phyloP scores from a whole-genome alignment of 1,140 invertebrate genomes.

The Drosophila kanapiae region DNA sequence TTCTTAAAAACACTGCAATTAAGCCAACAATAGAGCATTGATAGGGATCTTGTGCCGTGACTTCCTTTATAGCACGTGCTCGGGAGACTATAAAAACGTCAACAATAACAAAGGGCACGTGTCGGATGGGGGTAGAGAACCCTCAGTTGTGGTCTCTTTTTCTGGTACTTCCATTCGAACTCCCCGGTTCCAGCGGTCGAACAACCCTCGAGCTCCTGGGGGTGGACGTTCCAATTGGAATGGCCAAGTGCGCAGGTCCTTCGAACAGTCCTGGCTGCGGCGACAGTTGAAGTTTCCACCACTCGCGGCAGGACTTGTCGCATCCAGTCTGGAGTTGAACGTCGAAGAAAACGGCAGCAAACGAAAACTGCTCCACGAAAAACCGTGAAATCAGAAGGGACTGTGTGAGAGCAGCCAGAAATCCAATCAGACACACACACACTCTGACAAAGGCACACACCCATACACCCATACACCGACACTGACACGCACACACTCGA shows the following conservation, averaged over 20 bases:
- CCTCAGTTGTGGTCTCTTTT: slow-evolving; percentile 13
- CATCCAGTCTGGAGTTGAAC: slow-evolving; percentile 85
- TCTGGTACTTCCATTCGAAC: slow-evolving; percentile 44
- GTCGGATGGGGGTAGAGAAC: slow-evolving; percentile 20
- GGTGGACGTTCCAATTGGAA: slow-evolving; percentile 70
- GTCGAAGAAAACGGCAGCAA: slow-evolving; percentile 85
- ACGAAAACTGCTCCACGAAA: slow-evolving; percentile 68
- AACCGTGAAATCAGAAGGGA: slow-evolving; percentile 64
- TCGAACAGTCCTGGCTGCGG: slow-evolving; percentile 68
- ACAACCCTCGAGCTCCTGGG: slow-evolving; percentile 45
- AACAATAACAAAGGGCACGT: slow-evolving; percentile 79
- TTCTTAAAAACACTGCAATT: slow-evolving; percentile 19
- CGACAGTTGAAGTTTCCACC: slow-evolving; percentile 60
- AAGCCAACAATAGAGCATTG: slow-evolving; percentile 1
- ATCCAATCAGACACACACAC: slow-evolving; percentile 72
- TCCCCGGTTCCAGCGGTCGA: slow-evolving; percentile 22
- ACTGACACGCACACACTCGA: slow-evolving; percentile 52
- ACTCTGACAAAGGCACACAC: slow-evolving; percentile 37
- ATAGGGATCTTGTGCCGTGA: slow-evolving; percentile 8
- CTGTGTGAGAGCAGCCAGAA: slow-evolving; percentile 74
- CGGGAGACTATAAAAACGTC: slow-evolving; percentile 54
- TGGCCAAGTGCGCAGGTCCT: slow-evolving; percentile 77
- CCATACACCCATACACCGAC: slow-evolving; percentile 34
- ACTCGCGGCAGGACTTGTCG: slow-evolving; percentile 69
- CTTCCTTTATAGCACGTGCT: slow-evolving; percentile 43